Conservation (phyloP, 2,888 invertebrate genomes). For the Agriopis aurantiaria region DNA sequence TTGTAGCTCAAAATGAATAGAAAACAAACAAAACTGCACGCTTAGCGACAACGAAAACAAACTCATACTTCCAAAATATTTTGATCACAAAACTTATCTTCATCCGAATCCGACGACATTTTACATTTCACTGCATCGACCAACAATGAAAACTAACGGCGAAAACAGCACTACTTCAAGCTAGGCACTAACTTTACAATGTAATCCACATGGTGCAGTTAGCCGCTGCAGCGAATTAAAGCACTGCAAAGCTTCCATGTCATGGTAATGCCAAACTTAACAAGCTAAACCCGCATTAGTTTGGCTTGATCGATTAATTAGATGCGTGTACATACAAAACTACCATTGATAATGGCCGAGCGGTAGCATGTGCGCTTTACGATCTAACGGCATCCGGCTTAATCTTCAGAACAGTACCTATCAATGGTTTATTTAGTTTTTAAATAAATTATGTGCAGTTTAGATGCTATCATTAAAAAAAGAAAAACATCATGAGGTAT, state of each 20-base stretch:
- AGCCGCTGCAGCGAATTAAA: constrained; percentile 28
- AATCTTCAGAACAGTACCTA: too few relatives aligned
- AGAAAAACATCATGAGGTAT: too few relatives aligned
- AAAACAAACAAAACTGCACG: neutral
- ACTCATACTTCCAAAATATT: neutral
- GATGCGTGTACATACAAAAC: too few relatives aligned
- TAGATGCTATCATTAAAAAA: too few relatives aligned
- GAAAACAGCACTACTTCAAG: constrained; percentile 21
- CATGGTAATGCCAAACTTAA: neutral
- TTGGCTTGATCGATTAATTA: neutral
- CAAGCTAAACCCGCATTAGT: neutral
- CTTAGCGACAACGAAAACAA: neutral
- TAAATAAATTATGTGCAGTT: too few relatives aligned
- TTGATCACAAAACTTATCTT: constrained; percentile 14
- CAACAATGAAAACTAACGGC: constrained; percentile 14
- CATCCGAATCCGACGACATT: constrained; percentile 1
- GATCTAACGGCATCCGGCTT: too few relatives aligned
- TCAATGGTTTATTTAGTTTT: too few relatives aligned
- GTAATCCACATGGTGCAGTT: constrained; percentile 21
- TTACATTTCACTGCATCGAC: constrained; percentile 6
- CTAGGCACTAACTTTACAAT: constrained; percentile 19
- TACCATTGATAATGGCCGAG: too few relatives aligned
- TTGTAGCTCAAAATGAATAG: neutral
- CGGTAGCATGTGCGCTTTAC: too few relatives aligned
- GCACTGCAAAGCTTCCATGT: constrained; percentile 9